These are phyloP conservation scores for Xestia xanthographa DNA, from an alignment of 2,888 invertebrate genomes.

Conservation along the genomic window DNA sequence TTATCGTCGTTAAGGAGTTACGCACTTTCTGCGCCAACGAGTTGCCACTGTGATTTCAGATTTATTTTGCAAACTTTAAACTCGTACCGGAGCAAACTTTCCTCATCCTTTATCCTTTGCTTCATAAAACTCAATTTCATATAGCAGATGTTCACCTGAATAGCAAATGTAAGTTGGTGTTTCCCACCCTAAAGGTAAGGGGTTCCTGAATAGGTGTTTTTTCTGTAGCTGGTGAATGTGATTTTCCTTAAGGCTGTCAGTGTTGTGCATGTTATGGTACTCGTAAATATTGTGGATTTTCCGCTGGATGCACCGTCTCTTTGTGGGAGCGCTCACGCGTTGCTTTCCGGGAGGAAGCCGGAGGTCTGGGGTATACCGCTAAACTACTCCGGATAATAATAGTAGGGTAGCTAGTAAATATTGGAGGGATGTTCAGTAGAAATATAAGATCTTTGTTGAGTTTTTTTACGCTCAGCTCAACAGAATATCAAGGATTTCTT, in stretches of 20 bases:
- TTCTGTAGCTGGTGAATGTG: slow-evolving; percentile 69
- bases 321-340: slow-evolving; percentile 59
- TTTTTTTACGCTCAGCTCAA: slow-evolving; percentile 5
- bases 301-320: slow-evolving; percentile 62
- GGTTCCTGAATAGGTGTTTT: slow-evolving; percentile 74
- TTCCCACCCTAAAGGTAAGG: slow-evolving; percentile 77
- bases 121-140: slow-evolving; percentile 46
- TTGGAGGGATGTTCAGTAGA: slow-evolving; percentile 26
- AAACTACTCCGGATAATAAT: slow-evolving; percentile 52
- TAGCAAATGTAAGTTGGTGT: slow-evolving; percentile 59
- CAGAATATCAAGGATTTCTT: background rate
- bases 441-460: slow-evolving; percentile 2
- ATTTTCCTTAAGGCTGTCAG: slow-evolving; percentile 77
- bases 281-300: slow-evolving; percentile 74
- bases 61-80: slow-evolving; percentile 77
- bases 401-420: slow-evolving; percentile 42
- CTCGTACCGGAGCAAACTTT: slow-evolving; percentile 36
- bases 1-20: slow-evolving; percentile 85
- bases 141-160: slow-evolving; percentile 28
- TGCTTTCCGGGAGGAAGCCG: slow-evolving; percentile 52
- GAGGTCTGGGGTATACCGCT: slow-evolving; percentile 55
- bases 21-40: slow-evolving; percentile 82
- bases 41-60: slow-evolving; percentile 81
- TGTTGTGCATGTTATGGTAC: slow-evolving; percentile 75
- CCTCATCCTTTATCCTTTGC: background rate